These are phyloP conservation scores for Neolamprologus devosi DNA, from an alignment of 2,113 vertebrate species.

Conservation along the genomic window DNA sequence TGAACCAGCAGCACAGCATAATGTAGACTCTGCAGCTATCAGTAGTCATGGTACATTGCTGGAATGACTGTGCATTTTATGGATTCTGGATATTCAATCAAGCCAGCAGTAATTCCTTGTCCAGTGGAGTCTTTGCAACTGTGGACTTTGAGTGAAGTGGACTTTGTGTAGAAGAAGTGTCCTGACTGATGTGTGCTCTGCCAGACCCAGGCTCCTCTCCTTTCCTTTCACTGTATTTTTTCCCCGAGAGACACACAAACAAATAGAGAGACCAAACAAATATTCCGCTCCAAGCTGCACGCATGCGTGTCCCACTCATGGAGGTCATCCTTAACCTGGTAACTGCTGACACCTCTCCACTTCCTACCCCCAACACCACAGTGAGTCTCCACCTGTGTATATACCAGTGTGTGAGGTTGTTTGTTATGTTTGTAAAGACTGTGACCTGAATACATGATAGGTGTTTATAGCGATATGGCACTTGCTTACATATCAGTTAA, in stretches of 20 bases:
- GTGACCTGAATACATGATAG: background rate
- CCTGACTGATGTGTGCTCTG: conserved; percentile 9
- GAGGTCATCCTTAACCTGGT: conserved; percentile 72
- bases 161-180: conserved; percentile 12
- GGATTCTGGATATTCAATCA: conserved; percentile 27
- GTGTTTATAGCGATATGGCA: background rate
- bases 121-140: background rate
- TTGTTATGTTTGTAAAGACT: background rate
- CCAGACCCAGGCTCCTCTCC: background rate
- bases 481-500: background rate
- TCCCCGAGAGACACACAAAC: background rate
- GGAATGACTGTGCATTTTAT: background rate
- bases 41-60: background rate
- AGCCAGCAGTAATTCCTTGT: background rate
- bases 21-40: background rate
- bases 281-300: background rate
- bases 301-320: conserved; percentile 43
- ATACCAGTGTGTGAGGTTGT: background rate
- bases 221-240: background rate
- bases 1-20: background rate
- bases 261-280: background rate
- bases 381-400: conserved; percentile 51
- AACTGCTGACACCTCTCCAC: conserved; percentile 60
- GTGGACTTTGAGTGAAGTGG: conserved; percentile 22
- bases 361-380: conserved; percentile 25